Base-by-base conservation (phyloP, 1,140 invertebrate genomes). In the Pollicipes pollicipes region DNA sequence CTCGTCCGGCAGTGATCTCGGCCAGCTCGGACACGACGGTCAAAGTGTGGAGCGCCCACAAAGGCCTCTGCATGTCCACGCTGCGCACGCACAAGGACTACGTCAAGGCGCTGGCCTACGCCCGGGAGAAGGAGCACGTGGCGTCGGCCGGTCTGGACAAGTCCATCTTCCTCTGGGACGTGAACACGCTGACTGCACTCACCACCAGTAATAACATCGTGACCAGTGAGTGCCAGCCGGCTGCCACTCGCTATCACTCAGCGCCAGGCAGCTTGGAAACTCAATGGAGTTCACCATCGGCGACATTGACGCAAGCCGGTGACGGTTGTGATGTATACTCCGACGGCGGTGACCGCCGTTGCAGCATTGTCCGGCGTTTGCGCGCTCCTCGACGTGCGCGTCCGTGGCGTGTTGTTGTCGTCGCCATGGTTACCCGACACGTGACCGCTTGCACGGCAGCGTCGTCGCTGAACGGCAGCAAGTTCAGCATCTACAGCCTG, bases 21-120 rank as follows among this genome's bases (percentile, higher is more conserved):
- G 97, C 96, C 3, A 98, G 95, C 77, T 97, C 93, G 75, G 97
- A 99, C 80, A 98, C 96, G 64, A 99, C 97, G 58, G 95, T 99
- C 0, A 99, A 99, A 84, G 93, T 99, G 69, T 99, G 97, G 97
- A 99, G 98, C 83, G 94, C 95, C 26, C 93, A 97, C 73, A 98
- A 98, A 85, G 96, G 95, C n/a, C 97, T 97, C 78, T 97, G 95
- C 79, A 95, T 97, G 92, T 97, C 93, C 0, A 97, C 95, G 3
- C 81, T 99, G 74, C 83, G 96, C 73, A 98, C 96, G 35, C 97
- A 99, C 79, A 97, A 97, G 77, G 97, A 99, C 79, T 99, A 98
- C 82, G 97, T 99, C 4, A 93, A 97, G 81, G 93, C 94, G 32
- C 80, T 99, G 76, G 97, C 97, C 0, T 99, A 99, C 83, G 96